Conservation (phyloP, 2,888 invertebrate species). For the Sisyra nigra region DNA sequence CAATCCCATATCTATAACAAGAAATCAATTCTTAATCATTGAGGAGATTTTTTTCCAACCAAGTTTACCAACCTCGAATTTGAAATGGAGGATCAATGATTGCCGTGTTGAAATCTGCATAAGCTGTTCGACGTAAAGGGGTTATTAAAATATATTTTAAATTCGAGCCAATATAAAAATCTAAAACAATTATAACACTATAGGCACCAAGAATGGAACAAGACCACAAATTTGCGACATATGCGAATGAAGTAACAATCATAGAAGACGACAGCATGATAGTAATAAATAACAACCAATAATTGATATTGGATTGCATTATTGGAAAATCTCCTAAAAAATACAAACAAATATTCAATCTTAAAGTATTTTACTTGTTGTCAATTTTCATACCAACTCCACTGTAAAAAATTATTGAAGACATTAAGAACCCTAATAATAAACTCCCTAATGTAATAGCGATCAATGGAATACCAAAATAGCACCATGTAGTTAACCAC, state of each 20-base stretch:
- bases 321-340: conserved; percentile 30
- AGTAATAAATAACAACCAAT: conserved; percentile 42
- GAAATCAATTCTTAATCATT: no score
- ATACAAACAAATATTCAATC: conserved; percentile 8
- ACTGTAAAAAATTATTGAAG: conserved; percentile 38
- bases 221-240: conserved; percentile 40
- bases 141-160: conserved; percentile 54
- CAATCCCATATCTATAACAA: conserved; percentile 36
- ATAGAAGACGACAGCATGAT: conserved; percentile 33
- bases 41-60: not conserved
- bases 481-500: conserved; percentile 46
- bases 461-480: conserved; percentile 40
- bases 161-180: conserved; percentile 45
- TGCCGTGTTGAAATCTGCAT: conserved; percentile 38
- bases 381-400: conserved; percentile 37
- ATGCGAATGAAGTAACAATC: conserved; percentile 31
- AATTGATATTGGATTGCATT: conserved; percentile 37
- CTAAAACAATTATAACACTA: conserved; percentile 40
- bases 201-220: conserved; percentile 48
- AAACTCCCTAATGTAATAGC: conserved; percentile 40
- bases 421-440: conserved; percentile 41
- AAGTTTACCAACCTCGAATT: conserved; percentile 31
- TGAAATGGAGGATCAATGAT: conserved; percentile 42
- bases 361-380: not conserved
- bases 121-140: conserved; percentile 41